Evolutionary conservation across 2,113 vertebrate genomes (phyloP).

Genomic region (Rhinolophus sinicus): DNA sequence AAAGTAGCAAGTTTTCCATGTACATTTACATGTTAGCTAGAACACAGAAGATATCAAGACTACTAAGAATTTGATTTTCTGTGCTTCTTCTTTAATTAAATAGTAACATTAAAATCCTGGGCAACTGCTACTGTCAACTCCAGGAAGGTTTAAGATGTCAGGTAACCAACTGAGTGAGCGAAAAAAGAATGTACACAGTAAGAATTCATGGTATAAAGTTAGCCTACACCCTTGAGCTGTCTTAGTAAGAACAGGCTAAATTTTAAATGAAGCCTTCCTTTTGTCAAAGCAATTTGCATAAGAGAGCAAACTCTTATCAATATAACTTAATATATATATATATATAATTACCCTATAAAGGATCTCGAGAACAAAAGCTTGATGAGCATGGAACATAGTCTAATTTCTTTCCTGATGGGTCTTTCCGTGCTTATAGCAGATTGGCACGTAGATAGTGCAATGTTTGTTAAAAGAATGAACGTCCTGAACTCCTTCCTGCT

Average conservation of each 20-base stretch:
- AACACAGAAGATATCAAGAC: background rate
- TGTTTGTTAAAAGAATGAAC: background rate
- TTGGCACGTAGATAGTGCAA: background rate
- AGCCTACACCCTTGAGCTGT: background rate
- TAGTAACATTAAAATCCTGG: background rate
- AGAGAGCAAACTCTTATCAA: background rate
- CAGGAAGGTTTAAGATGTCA: background rate
- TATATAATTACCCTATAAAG: background rate
- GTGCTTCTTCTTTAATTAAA: background rate
- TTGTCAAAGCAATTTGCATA: background rate
- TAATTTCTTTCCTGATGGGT: background rate
- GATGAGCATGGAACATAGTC: background rate
- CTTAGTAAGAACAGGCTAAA: background rate
- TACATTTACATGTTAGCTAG: background rate
- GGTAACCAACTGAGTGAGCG: background rate
- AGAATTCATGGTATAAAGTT: background rate
- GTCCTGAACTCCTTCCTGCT: background rate
- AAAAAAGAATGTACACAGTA: background rate
- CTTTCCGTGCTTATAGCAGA: background rate
- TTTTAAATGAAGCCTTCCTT: slow-evolving; percentile 34
- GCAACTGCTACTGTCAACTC: background rate
- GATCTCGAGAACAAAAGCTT: background rate
- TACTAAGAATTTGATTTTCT: background rate
- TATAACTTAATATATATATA: background rate
- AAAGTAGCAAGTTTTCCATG: background rate